phyloP scores from a whole-genome alignment of 2,113 vertebrate species.

The Cyprinodon tularosa region DNA sequence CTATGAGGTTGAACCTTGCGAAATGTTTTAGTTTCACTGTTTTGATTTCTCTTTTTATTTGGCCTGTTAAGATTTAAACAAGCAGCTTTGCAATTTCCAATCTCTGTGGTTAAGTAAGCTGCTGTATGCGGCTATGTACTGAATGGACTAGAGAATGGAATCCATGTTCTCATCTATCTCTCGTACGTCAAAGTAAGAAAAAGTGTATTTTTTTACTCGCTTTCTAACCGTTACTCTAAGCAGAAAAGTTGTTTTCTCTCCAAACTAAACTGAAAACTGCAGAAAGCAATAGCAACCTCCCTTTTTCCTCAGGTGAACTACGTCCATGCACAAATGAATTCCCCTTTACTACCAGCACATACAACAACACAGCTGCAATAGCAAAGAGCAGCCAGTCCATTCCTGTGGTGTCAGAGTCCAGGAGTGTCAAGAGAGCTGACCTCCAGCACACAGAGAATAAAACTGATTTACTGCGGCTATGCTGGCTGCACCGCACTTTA shows the following conservation, averaged over 20 bases:
- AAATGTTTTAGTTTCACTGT: background rate
- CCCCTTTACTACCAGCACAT: conserved; percentile 53
- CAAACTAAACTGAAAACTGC: conserved; percentile 42
- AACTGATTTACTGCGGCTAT: conserved; percentile 75
- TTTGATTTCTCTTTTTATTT: background rate
- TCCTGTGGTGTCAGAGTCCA: conserved; percentile 70
- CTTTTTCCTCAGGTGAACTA: conserved; percentile 63
- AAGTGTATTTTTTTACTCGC: background rate
- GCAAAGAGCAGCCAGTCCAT: conserved; percentile 68
- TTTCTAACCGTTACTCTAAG: conserved; percentile 1
- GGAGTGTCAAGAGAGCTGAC: conserved; percentile 74
- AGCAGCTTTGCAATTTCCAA: conserved; percentile 1
- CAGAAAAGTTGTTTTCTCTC: background rate
- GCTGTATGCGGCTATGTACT: background rate
- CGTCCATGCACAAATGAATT: conserved; percentile 48
- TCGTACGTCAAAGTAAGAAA: background rate
- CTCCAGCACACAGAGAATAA: conserved; percentile 77
- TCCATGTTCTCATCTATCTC: background rate
- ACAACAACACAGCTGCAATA: conserved; percentile 76
- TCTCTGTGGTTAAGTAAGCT: background rate
- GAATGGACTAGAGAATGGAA: background rate
- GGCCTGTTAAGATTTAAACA: conserved; percentile 9
- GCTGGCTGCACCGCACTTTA: conserved; percentile 73
- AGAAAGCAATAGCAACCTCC: conserved; percentile 24
- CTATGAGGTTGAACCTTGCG: background rate